These are phyloP conservation scores for Pogonophryne albipinna DNA, from an alignment of 2,797 vertebrate species.

Conservation along the genomic window DNA sequence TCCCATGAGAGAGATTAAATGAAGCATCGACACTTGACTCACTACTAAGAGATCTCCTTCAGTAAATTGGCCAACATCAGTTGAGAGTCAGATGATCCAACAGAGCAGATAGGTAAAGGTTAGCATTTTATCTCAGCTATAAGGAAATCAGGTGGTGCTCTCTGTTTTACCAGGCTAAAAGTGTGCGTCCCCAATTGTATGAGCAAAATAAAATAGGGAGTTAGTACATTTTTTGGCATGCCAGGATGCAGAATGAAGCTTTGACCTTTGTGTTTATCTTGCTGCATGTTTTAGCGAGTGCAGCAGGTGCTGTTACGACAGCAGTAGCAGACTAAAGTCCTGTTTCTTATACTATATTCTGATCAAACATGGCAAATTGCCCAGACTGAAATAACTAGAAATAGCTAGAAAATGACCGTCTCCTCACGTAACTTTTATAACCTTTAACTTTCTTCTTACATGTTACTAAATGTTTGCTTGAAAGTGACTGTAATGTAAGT, in stretches of 20 bases:
- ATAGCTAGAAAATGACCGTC: background rate
- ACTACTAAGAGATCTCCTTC: conserved; percentile 22
- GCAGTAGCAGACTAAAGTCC: background rate
- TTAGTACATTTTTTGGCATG: conserved; percentile 9
- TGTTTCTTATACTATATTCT: background rate
- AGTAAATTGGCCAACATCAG: conserved; percentile 6
- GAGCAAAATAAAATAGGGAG: background rate
- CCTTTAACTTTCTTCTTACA: background rate
- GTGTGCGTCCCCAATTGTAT: background rate
- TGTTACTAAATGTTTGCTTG: background rate
- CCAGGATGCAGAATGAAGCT: background rate
- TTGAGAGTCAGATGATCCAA: conserved; percentile 23
- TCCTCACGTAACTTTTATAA: background rate
- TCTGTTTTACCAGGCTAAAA: conserved; percentile 10
- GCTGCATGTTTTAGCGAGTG: conserved; percentile 10
- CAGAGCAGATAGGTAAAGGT: conserved; percentile 48
- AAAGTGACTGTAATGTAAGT: background rate
- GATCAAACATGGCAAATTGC: conserved; percentile 9
- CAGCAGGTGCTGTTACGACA: background rate
- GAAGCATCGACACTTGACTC: conserved; percentile 49
- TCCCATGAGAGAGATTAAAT: conserved; percentile 45
- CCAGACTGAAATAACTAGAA: background rate
- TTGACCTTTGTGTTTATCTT: background rate
- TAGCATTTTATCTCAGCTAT: conserved; percentile 29
- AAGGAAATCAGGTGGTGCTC: background rate